A percentile compares a stretch with the other conserved stretches of the same genome.
Evolutionary conservation across 2,113 vertebrate genomes (phyloP).

Genomic region (Pao palembangensis): DNA sequence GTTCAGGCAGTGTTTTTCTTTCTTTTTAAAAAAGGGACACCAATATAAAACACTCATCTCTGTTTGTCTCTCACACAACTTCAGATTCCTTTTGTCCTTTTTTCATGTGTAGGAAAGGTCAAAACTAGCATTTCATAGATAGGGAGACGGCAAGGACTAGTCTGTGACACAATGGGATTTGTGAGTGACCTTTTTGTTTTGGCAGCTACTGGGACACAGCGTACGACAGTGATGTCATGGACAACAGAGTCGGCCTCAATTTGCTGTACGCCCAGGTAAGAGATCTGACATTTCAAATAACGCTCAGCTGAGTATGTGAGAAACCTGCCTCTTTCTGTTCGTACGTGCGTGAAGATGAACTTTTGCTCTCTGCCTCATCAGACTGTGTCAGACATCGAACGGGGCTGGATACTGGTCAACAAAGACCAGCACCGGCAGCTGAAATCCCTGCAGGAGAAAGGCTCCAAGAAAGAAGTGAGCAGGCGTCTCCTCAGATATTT

Average conservation of each 20-base stretch:
- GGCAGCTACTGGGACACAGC: constrained; percentile 96
- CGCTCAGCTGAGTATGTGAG: no score
- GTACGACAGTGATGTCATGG: constrained; percentile 93
- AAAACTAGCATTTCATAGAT: no score
- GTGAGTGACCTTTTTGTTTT: constrained; percentile 4
- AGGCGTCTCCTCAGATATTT: constrained; percentile 3
- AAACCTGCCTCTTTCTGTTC: neutral
- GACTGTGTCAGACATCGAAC: constrained; percentile 95
- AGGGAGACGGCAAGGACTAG: no score
- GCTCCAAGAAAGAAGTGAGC: constrained; percentile 95
- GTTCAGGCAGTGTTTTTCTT: no score
- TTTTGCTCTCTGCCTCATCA: constrained; percentile 52
- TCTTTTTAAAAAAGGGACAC: neutral
- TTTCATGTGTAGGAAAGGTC: neutral
- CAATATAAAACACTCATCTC: neutral
- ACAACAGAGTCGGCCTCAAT: constrained; percentile 90
- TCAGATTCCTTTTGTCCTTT: neutral
- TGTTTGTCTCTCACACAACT: neutral
- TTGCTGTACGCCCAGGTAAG: constrained; percentile 93
- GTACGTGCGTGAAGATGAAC: constrained; percentile 28
- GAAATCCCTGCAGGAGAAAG: constrained; percentile 96
- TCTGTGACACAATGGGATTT: no score
- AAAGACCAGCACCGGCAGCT: constrained; percentile 97
- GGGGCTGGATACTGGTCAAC: constrained; percentile 93
- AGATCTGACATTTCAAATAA: neutral